A percentile compares a stretch with the other conserved stretches of the same genome.
Evolutionary conservation across 2,113 vertebrate genomes (phyloP).

Genomic region (Noturus placidus): DNA sequence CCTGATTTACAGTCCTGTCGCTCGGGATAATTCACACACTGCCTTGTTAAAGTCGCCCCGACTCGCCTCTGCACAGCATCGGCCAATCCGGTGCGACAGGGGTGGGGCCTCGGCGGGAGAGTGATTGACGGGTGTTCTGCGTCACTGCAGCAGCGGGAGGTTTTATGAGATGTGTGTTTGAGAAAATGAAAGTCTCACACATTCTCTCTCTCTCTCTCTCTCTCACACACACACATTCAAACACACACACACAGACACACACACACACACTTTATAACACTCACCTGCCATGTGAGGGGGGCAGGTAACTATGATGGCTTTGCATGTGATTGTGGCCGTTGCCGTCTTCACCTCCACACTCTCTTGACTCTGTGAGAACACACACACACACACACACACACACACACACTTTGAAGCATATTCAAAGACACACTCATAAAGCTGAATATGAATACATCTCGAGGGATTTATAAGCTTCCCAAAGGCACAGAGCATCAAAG

Average conservation of each 20-base stretch:
- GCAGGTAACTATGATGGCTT: conserved; percentile 71
- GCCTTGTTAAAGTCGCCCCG: conserved; percentile 62
- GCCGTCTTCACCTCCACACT: conserved; percentile 64
- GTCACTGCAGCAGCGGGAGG: conserved; percentile 35
- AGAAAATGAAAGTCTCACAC: background rate
- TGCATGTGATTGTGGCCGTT: conserved; percentile 60
- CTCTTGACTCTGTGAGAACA: conserved; percentile 61
- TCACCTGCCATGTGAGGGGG: conserved; percentile 76
- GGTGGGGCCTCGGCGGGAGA: background rate
- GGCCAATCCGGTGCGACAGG: conserved; percentile 19
- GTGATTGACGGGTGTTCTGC: conserved; percentile 43
- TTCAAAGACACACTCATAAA: conserved; percentile 27
- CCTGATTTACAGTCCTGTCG: conserved; percentile 64
- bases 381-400: conserved; percentile 45
- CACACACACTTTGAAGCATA: background rate
- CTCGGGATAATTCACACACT: conserved; percentile 69
- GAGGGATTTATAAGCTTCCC: conserved; percentile 17
- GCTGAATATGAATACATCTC: conserved; percentile 10
- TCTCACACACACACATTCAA: conserved; percentile 28
- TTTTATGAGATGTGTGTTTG: conserved; percentile 30
- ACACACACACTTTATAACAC: conserved; percentile 45
- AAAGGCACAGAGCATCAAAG: conserved; percentile 17
- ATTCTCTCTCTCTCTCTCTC: background rate
- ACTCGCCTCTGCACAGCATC: background rate
- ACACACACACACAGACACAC: conserved; percentile 28